These are phyloP conservation scores for Drosophila nigromelanica DNA, from an alignment of 1,140 invertebrate genomes.

Conservation along the genomic window DNA sequence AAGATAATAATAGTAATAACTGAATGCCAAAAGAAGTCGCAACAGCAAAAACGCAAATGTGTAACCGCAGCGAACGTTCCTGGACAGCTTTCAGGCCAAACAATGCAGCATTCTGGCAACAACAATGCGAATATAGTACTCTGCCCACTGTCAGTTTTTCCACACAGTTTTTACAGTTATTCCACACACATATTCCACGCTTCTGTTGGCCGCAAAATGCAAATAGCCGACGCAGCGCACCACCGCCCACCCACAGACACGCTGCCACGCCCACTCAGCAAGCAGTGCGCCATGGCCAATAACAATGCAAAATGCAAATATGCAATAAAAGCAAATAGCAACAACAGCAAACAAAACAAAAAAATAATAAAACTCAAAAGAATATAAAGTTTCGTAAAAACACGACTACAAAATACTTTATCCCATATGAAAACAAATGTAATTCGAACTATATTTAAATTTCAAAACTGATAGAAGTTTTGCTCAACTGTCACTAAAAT, in stretches of 20 bases:
- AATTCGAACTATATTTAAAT: background rate
- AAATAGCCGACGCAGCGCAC: slow-evolving; percentile 41
- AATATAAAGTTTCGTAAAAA: background rate
- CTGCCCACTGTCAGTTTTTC: slow-evolving; percentile 13
- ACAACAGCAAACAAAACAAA: slow-evolving; percentile 25
- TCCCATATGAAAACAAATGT: background rate
- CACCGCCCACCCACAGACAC: background rate
- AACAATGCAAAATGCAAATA: slow-evolving; percentile 80
- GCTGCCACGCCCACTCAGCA: slow-evolving; percentile 23
- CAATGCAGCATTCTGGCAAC: slow-evolving; percentile 51
- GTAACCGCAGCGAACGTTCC: slow-evolving; percentile 30
- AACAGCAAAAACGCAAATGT: slow-evolving; percentile 2
- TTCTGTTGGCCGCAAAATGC: slow-evolving; percentile 47
- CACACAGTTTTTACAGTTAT: slow-evolving; percentile 32
- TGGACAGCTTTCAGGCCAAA: slow-evolving; percentile 30
- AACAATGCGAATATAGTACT: slow-evolving; percentile 17
- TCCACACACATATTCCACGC: slow-evolving; percentile 20
- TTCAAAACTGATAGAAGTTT: background rate
- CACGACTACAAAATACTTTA: slow-evolving; percentile 1
- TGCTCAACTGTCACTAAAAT: too few relatives aligned
- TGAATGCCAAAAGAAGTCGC: slow-evolving; percentile 42
- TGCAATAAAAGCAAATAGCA: slow-evolving; percentile 70
- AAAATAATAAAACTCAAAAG: slow-evolving; percentile 17
- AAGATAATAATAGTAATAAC: slow-evolving; percentile 34
- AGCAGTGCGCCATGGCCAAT: slow-evolving; percentile 53